Evolutionary conservation across 2,113 vertebrate genomes (phyloP), one percentile per base, ranked within the genome.

Genomic region (Vireo altiloquus): DNA sequence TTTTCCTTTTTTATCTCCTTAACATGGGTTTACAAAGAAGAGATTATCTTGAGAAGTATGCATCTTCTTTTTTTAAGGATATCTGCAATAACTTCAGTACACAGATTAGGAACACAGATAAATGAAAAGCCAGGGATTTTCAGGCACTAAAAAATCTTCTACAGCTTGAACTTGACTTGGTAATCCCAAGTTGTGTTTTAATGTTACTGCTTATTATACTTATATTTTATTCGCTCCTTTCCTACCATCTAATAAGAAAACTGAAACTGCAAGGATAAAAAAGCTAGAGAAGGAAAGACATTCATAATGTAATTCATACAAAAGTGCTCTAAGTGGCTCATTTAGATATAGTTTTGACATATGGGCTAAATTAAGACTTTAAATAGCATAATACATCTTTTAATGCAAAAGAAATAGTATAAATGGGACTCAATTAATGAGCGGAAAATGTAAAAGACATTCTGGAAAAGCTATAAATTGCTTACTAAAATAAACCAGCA

Each of bases 301-400:
- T 90, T 57, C 42, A 79, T 90, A 95, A 94, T 89, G 28, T 42
- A 93, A 91, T 90, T 92, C 77, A 77, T 83, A 89, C 59, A 70
- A 66, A 96, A 95, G 87, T 95, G 74, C 90, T 90, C 30, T 91
- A 96, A 95, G 77, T 90, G 83, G 74, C 83, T 97, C 95, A 93
- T 95, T 96, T 88, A 87, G 82, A 89, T 83, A 82, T 80, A 87
- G 84, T 90, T 96, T 96, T 97, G 95, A 97, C 91, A 66, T 94
- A 97, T 94, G 84, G 70, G 59, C 83, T 95, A 96, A 95, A 97
- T 97, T 96, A 96, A 95, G 90, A 60, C 66, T 95, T 89, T 95
- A 92, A 97, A 94, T 89, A 90, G 84, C 80, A 74, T 60, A 95
- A 96, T 97, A 92, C 65, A 95, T 96, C 84, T 94, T 97, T 92